Base-by-base conservation (phyloP, 2,888 invertebrate species). In the Aphidoletes aphidimyza region DNA sequence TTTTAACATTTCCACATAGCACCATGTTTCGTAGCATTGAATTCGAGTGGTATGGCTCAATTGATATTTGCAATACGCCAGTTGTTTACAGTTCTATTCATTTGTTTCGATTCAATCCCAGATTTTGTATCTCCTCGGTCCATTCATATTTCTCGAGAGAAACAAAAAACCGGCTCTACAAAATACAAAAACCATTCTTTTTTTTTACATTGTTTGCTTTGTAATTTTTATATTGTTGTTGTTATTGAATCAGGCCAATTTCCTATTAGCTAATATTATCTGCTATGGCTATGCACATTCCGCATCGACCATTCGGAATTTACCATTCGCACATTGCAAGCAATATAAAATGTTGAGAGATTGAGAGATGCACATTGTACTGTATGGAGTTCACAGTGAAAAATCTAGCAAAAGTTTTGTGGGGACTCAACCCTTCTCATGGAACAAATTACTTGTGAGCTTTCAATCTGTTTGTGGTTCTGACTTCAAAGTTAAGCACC, bases 241-340 rank as follows among this genome's bases (percentile, higher is more conserved):
- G n/a, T n/a, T n/a, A n/a, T n/a, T 3, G 54, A 26, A 54, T 69
- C 34, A 69, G 30, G 69, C 34, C 69, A 69, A 69, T 30, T 69
- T 69, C 69, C 69, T 69, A 30, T 69, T 69, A 34, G 30, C 69
- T 34, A 69, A 69, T 69, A 30, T 30, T 69, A 26, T 54, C 17
- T 54, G 54, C 47, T 19, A 47, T n/a, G n/a, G 0, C 22, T 22
- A 47, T 14, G 19, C 47, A 47, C 17, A 17, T 47, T 39, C 5
- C 39, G 39, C 11, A 39, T n/a, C n/a, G n/a, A n/a, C n/a, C n/a
- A n/a, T n/a, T n/a, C n/a, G n/a, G n/a, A n/a, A n/a, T n/a, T n/a
- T 39, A 39, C 39, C 39, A 8, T 9, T 5, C 22, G 22, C 22
- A 54, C 22, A 22, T 54, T 22, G 22, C 54, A 47, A 17, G 8